Conservation (phyloP, 2,888 invertebrate species). For the Eustalomyia histrio region DNA sequence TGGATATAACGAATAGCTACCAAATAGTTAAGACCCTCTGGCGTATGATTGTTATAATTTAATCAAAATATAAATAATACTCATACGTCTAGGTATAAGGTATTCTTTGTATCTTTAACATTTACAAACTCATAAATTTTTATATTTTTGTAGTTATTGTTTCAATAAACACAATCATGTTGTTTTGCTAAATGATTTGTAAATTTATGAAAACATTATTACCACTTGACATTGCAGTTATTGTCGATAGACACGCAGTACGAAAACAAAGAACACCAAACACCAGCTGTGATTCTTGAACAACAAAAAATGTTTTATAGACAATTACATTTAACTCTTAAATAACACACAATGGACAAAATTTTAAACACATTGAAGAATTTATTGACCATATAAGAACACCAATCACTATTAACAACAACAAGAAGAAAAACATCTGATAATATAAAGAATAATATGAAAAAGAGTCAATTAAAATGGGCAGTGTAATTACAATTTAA, state of each 20-base stretch:
- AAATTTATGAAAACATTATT: conserved; percentile 22
- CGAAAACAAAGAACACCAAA: background rate
- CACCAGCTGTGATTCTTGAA: background rate
- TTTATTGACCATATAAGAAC: conserved; percentile 6
- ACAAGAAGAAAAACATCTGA: background rate
- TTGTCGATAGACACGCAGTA: background rate
- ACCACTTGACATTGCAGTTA: conserved; percentile 6
- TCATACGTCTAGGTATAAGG: background rate
- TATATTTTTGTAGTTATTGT: background rate
- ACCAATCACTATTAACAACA: background rate
- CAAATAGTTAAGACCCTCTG: background rate
- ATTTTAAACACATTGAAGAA: background rate
- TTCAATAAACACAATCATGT: background rate
- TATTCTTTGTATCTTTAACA: no score
- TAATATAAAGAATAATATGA: background rate
- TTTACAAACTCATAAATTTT: no score
- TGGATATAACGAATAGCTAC: no score
- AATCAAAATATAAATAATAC: background rate
- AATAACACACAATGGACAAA: background rate
- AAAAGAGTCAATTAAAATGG: background rate
- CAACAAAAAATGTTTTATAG: background rate
- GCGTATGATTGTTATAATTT: background rate
- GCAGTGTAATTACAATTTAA: no score
- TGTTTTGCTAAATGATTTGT: conserved; percentile 5
- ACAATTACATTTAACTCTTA: background rate